A percentile compares a stretch with the other conserved stretches of the same genome.
phyloP scores from a whole-genome alignment of 2,888 invertebrate species.

The Calameuta pallipes region DNA sequence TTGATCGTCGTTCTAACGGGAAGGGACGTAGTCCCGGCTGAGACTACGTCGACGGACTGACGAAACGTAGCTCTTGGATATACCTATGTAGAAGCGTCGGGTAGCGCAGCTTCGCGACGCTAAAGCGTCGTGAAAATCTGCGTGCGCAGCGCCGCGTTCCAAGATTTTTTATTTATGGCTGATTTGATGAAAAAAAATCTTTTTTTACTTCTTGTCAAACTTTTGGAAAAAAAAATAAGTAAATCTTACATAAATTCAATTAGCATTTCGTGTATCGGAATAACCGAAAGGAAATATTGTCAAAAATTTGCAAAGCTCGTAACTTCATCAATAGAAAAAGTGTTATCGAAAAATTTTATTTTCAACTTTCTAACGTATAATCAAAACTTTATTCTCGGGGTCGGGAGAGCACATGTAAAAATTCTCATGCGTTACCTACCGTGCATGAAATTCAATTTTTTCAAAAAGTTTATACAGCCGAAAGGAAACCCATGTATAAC shows the following conservation, averaged over 20 bases:
- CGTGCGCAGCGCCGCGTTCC: slow-evolving; percentile 19
- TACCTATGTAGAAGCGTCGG: background rate
- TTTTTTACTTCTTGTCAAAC: background rate
- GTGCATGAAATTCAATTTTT: background rate
- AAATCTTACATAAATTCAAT: background rate
- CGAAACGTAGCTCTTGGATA: slow-evolving; percentile 9
- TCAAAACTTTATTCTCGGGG: background rate
- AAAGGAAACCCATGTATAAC: background rate
- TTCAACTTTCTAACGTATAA: background rate
- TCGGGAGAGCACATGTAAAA: background rate
- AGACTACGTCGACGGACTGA: slow-evolving; percentile 36
- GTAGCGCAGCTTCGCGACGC: slow-evolving; percentile 27
- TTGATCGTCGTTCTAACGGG: slow-evolving; percentile 26
- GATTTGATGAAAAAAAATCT: background rate
- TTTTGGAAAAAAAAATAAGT: background rate
- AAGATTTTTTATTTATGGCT: background rate
- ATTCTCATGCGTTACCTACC: background rate
- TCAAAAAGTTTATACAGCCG: background rate
- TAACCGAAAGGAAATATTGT: slow-evolving; percentile 15
- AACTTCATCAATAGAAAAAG: background rate
- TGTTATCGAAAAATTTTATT: background rate
- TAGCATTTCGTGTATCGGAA: background rate
- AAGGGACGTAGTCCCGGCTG: slow-evolving; percentile 34
- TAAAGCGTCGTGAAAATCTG: slow-evolving; percentile 22
- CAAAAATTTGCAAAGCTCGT: slow-evolving; percentile 3